Evolutionary conservation across 2,113 vertebrate genomes (phyloP), one percentile per base, ranked within the genome.

Genomic region (Oplegnathus fasciatus): DNA sequence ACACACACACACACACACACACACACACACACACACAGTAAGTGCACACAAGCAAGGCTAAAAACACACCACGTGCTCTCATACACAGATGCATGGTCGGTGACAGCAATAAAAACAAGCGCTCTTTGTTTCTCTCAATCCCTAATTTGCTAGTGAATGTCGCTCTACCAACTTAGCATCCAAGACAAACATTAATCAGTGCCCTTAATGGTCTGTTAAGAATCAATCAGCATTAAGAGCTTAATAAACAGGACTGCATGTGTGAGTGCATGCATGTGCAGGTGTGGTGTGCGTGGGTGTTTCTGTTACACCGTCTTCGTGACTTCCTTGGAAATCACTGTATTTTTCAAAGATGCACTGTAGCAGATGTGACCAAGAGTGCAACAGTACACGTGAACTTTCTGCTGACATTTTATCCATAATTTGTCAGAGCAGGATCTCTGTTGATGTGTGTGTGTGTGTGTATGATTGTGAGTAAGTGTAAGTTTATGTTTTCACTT

Each of bases 171-270:
- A 32, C 15, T 69, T 46, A 9, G 6, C 18, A 52, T 66, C 18
- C 42, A 85, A 86, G 32, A 26, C 20, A 66, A 84, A 69, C 67
- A 64, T 67, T 44, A 84, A 64, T 66, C 15, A 58, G 2, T n/a
- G n/a, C 8, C 9, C 2, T 76, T 14, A 24, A 15, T 14, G 17
- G 78, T 40, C 71, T 28, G 18, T 50, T 13, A 9, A 37, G 14
- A 66, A 26, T 66, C 11, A 46, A 30, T 61, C 26, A 22, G 44
- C 26, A 17, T 3, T 48, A 22, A 9, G 9, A n/a, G 34, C 26
- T 55, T 24, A 13, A 69, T 14, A 7, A 57, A 50, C 40, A 78
- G 18, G 24, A 20, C 26, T 30, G 1, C 15, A 17, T 22, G 30
- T 76, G 69, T 74, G 78, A 40, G n/a, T 24, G 14, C 2, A n/a